phyloP scores from a whole-genome alignment of 1,140 invertebrate species.

The Neomicropteryx cornuta region DNA sequence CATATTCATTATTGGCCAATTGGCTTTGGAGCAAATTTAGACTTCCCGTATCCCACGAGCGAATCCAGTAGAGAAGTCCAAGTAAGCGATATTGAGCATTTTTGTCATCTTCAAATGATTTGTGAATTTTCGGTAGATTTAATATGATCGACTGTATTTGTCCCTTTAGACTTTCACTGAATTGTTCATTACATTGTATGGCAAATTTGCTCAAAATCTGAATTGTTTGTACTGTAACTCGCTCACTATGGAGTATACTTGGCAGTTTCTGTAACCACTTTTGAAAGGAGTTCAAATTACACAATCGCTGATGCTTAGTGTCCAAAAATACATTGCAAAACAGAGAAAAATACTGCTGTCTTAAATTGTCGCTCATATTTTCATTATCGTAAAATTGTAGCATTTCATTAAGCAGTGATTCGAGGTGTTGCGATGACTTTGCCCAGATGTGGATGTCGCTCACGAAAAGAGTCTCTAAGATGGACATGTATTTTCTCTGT shows the following conservation, averaged over 20 bases:
- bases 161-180: constrained; percentile 27
- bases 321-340: constrained; percentile 34
- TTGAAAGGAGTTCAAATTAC: constrained; percentile 24
- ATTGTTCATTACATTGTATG: constrained; percentile 26
- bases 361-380: constrained; percentile 19
- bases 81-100: constrained; percentile 25
- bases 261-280: constrained; percentile 34
- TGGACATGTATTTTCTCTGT: constrained; percentile 24
- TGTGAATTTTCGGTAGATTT: constrained; percentile 31
- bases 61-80: constrained; percentile 33
- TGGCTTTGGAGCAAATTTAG: constrained; percentile 33
- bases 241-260: constrained; percentile 29
- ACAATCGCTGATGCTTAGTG: constrained; percentile 28
- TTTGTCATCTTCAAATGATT: constrained; percentile 20
- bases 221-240: constrained; percentile 27
- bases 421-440: constrained; percentile 22
- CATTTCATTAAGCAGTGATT: constrained; percentile 29
- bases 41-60: constrained; percentile 29
- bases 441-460: constrained; percentile 26
- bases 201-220: constrained; percentile 35
- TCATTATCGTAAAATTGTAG: constrained; percentile 31
- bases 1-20: constrained; percentile 25
- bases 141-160: constrained; percentile 28
- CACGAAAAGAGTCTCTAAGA: constrained; percentile 30
- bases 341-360: constrained; percentile 32